Evolutionary conservation across 1,140 invertebrate genomes (phyloP).

Genomic region (Coptotermes formosanus): DNA sequence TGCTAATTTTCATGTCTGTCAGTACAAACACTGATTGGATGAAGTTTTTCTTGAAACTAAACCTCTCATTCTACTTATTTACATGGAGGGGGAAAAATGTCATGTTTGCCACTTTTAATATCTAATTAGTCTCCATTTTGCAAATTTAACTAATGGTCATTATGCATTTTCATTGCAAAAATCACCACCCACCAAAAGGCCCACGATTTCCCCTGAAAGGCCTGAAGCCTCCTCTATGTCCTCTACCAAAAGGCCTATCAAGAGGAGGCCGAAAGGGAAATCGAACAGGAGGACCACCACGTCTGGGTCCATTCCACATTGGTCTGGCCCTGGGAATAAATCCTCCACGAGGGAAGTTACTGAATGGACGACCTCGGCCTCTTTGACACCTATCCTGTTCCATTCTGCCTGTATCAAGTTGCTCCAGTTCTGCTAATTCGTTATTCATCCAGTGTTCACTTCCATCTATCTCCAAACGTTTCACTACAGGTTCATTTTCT

Average conservation of each 20-base stretch:
- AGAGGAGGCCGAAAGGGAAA: slow-evolving; percentile 22
- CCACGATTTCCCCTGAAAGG: slow-evolving; percentile 30
- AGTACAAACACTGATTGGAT: neutral
- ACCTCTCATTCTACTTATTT: neutral
- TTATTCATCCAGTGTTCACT: slow-evolving; percentile 29
- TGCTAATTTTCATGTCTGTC: neutral
- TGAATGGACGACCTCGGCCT: slow-evolving; percentile 25
- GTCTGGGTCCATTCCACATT: slow-evolving; percentile 22
- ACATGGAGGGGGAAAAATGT: neutral
- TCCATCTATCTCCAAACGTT: neutral
- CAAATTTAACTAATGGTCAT: neutral
- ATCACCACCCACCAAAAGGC: slow-evolving; percentile 27
- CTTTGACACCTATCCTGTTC: neutral
- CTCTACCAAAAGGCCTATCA: slow-evolving; percentile 16
- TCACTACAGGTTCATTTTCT: neutral
- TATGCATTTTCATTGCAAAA: neutral
- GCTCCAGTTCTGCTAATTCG: slow-evolving; percentile 20
- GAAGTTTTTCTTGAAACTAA: neutral
- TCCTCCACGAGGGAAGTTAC: slow-evolving; percentile 23
- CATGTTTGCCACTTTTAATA: neutral
- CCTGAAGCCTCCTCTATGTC: slow-evolving; percentile 29
- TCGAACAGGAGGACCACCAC: slow-evolving; percentile 26
- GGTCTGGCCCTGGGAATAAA: slow-evolving; percentile 22
- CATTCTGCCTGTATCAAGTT: slow-evolving; percentile 9
- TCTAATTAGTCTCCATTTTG: neutral